Conservation (phyloP, 2,797 vertebrate genomes). For the Onychomys arenicola region DNA sequence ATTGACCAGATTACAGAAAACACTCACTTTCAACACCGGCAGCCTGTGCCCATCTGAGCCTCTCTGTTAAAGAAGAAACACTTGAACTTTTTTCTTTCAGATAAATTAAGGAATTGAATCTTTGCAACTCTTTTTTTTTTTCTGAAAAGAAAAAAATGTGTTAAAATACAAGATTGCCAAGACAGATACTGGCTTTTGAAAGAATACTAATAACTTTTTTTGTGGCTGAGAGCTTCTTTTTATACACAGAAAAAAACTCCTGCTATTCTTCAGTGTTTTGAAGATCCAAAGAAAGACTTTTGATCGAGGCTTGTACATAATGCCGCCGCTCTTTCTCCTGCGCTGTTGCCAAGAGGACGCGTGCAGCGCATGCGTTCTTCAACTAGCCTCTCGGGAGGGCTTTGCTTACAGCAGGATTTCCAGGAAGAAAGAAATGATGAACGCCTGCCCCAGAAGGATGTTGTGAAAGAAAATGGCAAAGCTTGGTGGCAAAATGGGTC, state of each 20-base stretch:
- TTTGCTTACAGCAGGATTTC: constrained; percentile 57
- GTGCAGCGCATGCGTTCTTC: neutral
- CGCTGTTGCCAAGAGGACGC: constrained; percentile 51
- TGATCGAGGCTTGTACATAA: constrained; percentile 62
- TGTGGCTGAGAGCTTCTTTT: constrained; percentile 66
- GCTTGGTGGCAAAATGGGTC: constrained; percentile 8
- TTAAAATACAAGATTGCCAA: constrained; percentile 58
- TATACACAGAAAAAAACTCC: constrained; percentile 40
- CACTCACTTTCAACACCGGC: neutral
- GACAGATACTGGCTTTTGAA: constrained; percentile 63
- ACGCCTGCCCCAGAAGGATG: constrained; percentile 17
- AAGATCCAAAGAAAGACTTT: constrained; percentile 65
- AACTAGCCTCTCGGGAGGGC: constrained; percentile 31
- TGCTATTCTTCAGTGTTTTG: constrained; percentile 66
- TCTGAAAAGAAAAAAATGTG: constrained; percentile 42
- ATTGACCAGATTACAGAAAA: constrained; percentile 14
- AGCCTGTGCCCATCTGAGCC: neutral
- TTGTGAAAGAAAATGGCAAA: constrained; percentile 49
- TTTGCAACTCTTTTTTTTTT: constrained; percentile 25
- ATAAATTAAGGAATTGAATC: constrained; percentile 56
- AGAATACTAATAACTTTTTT: constrained; percentile 61
- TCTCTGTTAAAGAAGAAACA: neutral
- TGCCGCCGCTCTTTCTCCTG: constrained; percentile 18
- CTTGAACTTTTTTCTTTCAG: constrained; percentile 20
- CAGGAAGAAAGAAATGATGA: constrained; percentile 61